Evolutionary conservation across 2,888 invertebrate species (phyloP).

Genomic region (Nemoura dubitans): DNA sequence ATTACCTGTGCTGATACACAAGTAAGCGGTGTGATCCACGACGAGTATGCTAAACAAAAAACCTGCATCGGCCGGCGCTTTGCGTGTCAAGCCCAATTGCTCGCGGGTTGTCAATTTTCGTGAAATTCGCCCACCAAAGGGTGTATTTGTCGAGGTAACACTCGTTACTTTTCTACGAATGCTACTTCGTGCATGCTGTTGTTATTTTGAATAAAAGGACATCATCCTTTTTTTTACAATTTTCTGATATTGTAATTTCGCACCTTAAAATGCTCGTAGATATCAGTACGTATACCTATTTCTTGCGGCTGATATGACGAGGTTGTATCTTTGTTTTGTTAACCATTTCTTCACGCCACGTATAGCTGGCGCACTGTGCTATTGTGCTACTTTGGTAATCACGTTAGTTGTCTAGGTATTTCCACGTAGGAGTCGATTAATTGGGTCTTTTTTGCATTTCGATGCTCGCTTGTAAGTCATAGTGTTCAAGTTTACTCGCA

Average conservation of each 20-base stretch:
- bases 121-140: not conserved
- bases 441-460: not conserved
- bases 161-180: not conserved
- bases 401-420: not conserved
- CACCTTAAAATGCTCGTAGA: not conserved
- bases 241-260: not conserved
- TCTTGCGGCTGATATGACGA: not conserved
- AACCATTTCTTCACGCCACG: not conserved
- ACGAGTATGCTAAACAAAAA: not conserved
- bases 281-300: not conserved
- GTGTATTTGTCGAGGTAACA: not conserved
- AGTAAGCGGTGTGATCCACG: not conserved
- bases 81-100: not conserved
- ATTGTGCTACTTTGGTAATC: not conserved
- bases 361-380: not conserved
- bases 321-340: not conserved
- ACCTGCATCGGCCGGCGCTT: conserved; percentile 33
- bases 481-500: no score
- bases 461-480: not conserved
- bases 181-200: not conserved
- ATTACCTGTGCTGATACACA: conserved; percentile 4
- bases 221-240: not conserved
- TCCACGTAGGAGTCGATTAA: not conserved
- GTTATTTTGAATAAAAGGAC: not conserved
- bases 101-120: not conserved